These are phyloP conservation scores for Lasioglossum figueresi DNA, from an alignment of 2,888 invertebrate species.

Conservation along the genomic window DNA sequence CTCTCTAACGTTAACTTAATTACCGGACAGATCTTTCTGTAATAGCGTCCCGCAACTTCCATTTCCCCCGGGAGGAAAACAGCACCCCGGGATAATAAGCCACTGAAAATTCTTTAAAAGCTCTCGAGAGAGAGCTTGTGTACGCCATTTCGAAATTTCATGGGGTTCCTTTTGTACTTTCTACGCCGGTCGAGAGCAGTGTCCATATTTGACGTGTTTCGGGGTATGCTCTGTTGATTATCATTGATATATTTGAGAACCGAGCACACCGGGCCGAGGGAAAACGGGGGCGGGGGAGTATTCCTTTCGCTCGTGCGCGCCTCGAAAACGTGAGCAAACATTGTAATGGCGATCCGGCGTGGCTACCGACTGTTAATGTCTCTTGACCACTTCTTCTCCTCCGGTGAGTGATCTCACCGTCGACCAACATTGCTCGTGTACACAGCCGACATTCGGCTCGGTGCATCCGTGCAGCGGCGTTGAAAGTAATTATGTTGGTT, in stretches of 20 bases:
- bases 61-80: not conserved
- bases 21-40: not conserved
- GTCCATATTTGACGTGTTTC: slow-evolving; percentile 76
- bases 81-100: not conserved
- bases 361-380: slow-evolving; percentile 67
- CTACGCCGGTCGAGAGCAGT: slow-evolving; percentile 71
- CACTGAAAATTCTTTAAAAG: not conserved
- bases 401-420: slow-evolving; percentile 46
- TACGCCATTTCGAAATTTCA: slow-evolving; percentile 21
- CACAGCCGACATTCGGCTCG: slow-evolving; percentile 23
- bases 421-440: slow-evolving; percentile 38
- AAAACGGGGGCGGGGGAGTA: slow-evolving; percentile 44
- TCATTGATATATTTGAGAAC: slow-evolving; percentile 76
- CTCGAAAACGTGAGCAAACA: slow-evolving; percentile 71
- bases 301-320: slow-evolving; percentile 54
- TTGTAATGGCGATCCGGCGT: slow-evolving; percentile 68
- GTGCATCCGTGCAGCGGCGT: slow-evolving; percentile 24
- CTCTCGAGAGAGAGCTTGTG: not conserved
- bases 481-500: not conserved
- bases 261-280: slow-evolving; percentile 32
- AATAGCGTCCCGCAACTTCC: not conserved
- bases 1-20: not conserved
- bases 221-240: slow-evolving; percentile 64
- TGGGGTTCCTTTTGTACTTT: slow-evolving; percentile 18
- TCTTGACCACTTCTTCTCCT: slow-evolving; percentile 51